Conservation (phyloP, 2,888 invertebrate genomes). For the Cheilosia grossa region DNA sequence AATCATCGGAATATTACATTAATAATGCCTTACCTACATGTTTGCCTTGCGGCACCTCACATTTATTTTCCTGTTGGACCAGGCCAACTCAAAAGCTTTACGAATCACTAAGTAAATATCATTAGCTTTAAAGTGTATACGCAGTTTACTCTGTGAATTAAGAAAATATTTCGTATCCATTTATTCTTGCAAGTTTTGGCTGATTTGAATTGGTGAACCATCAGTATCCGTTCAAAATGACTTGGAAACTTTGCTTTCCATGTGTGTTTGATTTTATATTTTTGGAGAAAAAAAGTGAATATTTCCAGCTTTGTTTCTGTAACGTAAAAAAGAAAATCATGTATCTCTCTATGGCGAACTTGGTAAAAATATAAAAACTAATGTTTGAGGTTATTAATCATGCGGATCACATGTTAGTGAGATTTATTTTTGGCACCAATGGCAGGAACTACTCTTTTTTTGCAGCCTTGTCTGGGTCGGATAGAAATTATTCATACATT, state of each 20-base stretch:
- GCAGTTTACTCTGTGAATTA: constrained; percentile 1
- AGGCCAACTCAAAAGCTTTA: constrained; percentile 16
- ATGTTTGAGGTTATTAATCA: constrained; percentile 37
- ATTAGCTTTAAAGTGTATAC: not conserved
- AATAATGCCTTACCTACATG: constrained; percentile 25
- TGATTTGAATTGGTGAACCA: constrained; percentile 27
- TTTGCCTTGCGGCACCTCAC: constrained; percentile 31
- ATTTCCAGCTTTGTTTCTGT: too few species aligned
- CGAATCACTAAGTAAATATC: constrained; percentile 8
- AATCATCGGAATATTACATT: constrained; percentile 12
- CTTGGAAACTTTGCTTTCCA: constrained; percentile 5
- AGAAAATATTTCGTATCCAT: constrained; percentile 15
- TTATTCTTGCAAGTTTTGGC: constrained; percentile 6
- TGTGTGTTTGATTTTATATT: constrained; percentile 2
- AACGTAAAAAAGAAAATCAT: not conserved
- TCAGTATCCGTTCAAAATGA: not conserved
- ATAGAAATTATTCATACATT: constrained; percentile 11
- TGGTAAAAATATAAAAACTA: constrained; percentile 16
- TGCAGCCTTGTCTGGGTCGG: not conserved
- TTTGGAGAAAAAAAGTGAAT: not conserved
- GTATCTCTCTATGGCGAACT: not conserved
- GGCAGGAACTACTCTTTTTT: not conserved
- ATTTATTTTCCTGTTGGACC: constrained; percentile 21
- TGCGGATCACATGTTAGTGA: constrained; percentile 32
- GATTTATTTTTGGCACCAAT: constrained; percentile 21